phyloP scores from a whole-genome alignment of 2,797 vertebrate genomes.

The Hippoglossus hippoglossus region DNA sequence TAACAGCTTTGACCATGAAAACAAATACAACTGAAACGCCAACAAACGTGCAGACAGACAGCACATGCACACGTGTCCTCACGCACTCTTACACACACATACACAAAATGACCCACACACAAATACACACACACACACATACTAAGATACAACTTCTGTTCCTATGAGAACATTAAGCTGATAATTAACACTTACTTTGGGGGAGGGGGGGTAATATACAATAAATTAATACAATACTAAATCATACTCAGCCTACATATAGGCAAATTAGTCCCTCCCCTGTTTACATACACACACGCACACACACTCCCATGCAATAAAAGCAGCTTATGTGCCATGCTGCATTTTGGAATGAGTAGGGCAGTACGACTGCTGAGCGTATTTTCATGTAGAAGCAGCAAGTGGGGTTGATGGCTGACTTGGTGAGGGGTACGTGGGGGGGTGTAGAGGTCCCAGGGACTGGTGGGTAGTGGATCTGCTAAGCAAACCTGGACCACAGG shows the following conservation, averaged over 20 bases:
- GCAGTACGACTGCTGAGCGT: slow-evolving; percentile 75
- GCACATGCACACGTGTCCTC: slow-evolving; percentile 73
- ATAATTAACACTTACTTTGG: slow-evolving; percentile 73
- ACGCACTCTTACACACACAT: slow-evolving; percentile 43
- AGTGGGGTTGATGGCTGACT: slow-evolving; percentile 49
- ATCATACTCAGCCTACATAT: slow-evolving; percentile 78
- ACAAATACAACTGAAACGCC: slow-evolving; percentile 77
- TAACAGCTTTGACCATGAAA: slow-evolving; percentile 77
- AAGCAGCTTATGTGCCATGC: slow-evolving; percentile 80
- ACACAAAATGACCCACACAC: slow-evolving; percentile 47
- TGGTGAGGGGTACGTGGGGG: slow-evolving; percentile 14
- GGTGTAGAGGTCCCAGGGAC: slow-evolving; percentile 48
- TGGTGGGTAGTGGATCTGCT: slow-evolving; percentile 70
- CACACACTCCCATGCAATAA: slow-evolving; percentile 82
- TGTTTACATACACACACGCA: slow-evolving; percentile 60
- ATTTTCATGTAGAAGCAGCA: slow-evolving; percentile 76
- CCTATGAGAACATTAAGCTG: slow-evolving; percentile 78
- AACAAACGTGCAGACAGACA: slow-evolving; percentile 78
- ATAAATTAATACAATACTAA: slow-evolving; percentile 82
- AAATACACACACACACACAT: slow-evolving; percentile 57
- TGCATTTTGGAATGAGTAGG: slow-evolving; percentile 77
- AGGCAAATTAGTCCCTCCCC: slow-evolving; percentile 77
- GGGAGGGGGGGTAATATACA: slow-evolving; percentile 62
- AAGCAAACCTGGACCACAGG: slow-evolving; percentile 78
- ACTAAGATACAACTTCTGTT: slow-evolving; percentile 78